Evolutionary conservation across 2,888 invertebrate genomes (phyloP), one percentile per base, ranked within the genome.

Genomic region (Orthosia cruda): DNA sequence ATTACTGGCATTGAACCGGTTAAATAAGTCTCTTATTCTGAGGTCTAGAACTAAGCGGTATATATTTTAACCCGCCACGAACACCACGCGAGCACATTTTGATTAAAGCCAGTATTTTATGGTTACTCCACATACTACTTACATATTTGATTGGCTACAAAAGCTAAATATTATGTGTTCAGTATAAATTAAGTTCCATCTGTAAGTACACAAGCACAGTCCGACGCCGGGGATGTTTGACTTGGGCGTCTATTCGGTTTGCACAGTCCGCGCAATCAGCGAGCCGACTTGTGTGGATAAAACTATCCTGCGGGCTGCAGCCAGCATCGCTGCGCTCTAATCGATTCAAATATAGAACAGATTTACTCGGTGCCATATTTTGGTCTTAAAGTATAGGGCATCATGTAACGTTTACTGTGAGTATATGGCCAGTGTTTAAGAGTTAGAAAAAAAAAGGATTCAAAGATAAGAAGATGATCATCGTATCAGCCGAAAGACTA

Each of bases 181-280:
- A 77, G 83, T 81, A 80, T 79, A 78, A 86, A 89, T 86, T 82
- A 84, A 87, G 80, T 86, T 88, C 86, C 80, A 90, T 88, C 85
- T 81, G 67, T 79, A 78, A 73, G 77, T 82, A 88, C 84, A 89
- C 84, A 84, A 77, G 61, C 81, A 76, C 83, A 86, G 86, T 83
- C 84, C 75, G 73, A 81, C 80, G 50, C 68, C 52, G 68, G 72
- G 71, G 69, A 78, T 92, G 86, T 94, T 93, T 94, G 92, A 91
- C 76, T 93, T 93, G 89, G 91, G 89, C 91, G 83, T 91, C 88
- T 73, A 86, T 83, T 81, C 82, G 93, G 91, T 95, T 94, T 93
- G 90, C 85, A 84, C 84, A 89, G 92, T 89, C 89, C 90, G 91
- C 88, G 92, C 93, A 94, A 95, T 94, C 94, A 94, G 92, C 86